Base-by-base conservation (phyloP, 2,888 invertebrate genomes). In the Diplolepis rosae region DNA sequence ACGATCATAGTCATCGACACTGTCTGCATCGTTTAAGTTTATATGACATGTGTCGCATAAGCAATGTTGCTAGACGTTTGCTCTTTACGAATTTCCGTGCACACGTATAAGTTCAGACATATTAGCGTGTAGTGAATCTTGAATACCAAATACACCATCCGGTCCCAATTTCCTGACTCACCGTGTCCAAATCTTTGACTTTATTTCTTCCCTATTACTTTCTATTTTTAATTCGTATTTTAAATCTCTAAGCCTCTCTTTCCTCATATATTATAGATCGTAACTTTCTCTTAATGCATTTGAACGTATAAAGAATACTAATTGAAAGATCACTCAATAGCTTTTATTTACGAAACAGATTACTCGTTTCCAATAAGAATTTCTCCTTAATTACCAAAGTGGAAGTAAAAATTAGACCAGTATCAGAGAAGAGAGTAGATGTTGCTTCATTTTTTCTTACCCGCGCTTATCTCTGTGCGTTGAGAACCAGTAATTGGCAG, bases 1-100 rank as follows among this genome's bases (percentile, higher is more conserved):
- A 80, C 75, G 79, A 83, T 86, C 84, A 85, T 85, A 86, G 85
- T 80, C 83, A 82, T 85, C 83, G 79, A 82, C 85, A 82, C 80
- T 70, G 84, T 83, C 83, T 85, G 84, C 83, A 85, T 86, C 81
- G 82, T 80, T 76, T 82, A 82, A 79, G 77, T 77, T 78, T 81
- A 79, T 75, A 72, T 77, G 69, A 77, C 82, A 79, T 78, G 77
- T 72, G 74, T 66, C 70, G 85, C 82, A 84, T 85, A 76, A 78
- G 70, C 75, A 81, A 83, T 82, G 73, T 68, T 61, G 45, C 50
- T 70, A 69, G 70, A 69, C 72, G 68, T 66, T 68, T 50, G 50
- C 28, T 68, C 30, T 48, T 66, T 54, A 35, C 27, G 11, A 54
- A n/a, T 32, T 54, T 54, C 9, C 45, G 30, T 32, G 15, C 50